Percentiles rank a stretch among this genome's conserved stretches.
These are phyloP conservation scores for Sebastes aleutianus DNA, from an alignment of 2,797 vertebrate genomes.

Conservation along the genomic window DNA sequence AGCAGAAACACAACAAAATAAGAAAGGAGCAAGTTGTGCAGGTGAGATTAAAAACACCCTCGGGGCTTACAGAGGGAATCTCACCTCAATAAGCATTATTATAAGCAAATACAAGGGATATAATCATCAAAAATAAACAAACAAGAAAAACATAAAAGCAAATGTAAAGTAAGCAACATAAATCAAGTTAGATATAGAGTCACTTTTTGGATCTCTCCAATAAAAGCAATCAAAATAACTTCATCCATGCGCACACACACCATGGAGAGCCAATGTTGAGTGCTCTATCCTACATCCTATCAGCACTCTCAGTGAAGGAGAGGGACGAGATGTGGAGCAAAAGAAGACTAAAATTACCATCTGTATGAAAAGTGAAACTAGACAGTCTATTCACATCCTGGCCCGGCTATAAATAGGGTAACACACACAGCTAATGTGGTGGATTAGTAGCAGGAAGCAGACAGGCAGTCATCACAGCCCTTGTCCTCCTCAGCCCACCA, in stretches of 20 bases:
- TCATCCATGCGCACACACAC: neutral
- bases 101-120: neutral
- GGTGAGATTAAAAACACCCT: neutral
- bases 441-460: slow-evolving; percentile 84
- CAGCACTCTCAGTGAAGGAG: slow-evolving; percentile 56
- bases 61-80: neutral
- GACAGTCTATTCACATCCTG: slow-evolving; percentile 84
- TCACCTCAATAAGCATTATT: neutral
- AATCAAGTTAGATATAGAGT: neutral
- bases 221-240: slow-evolving; percentile 27
- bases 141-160: neutral
- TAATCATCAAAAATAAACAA: neutral
- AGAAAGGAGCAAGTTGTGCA: neutral
- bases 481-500: slow-evolving; percentile 60
- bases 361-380: slow-evolving; percentile 84
- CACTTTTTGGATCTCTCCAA: neutral
- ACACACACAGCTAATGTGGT: slow-evolving; percentile 79
- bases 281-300: slow-evolving; percentile 49
- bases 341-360: slow-evolving; percentile 80
- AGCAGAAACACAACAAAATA: neutral
- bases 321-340: slow-evolving; percentile 55
- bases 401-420: slow-evolving; percentile 80
- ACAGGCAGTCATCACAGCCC: slow-evolving; percentile 80
- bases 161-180: neutral
- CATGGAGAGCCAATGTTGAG: slow-evolving; percentile 4